Evolutionary conservation across 2,888 invertebrate genomes (phyloP).

Genomic region (Malachius bipustulatus): DNA sequence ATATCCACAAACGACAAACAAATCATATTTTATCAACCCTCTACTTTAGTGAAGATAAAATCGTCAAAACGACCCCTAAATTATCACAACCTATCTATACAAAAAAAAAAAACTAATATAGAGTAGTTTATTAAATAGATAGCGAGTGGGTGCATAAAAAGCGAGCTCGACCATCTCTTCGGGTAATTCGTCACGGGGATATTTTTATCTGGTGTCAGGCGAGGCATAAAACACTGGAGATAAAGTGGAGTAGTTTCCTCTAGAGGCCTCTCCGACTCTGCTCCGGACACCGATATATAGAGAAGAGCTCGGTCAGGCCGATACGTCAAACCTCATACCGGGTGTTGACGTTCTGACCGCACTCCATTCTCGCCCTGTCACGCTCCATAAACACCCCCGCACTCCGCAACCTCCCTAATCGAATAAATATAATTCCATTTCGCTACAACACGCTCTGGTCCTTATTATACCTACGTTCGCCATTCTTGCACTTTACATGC

Average conservation of each 20-base stretch:
- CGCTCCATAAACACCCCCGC: background rate
- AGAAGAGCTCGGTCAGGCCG: constrained; percentile 17
- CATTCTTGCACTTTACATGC: too few relatives aligned
- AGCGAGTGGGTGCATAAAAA: constrained; percentile 31
- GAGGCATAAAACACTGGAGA: constrained; percentile 38
- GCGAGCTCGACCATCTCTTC: constrained; percentile 29
- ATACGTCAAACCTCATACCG: constrained; percentile 10
- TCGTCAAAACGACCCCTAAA: background rate
- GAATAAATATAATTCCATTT: background rate
- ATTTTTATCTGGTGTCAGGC: constrained; percentile 40
- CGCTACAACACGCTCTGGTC: background rate
- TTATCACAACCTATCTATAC: background rate
- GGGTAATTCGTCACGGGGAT: constrained; percentile 37
- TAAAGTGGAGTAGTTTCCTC: constrained; percentile 37
- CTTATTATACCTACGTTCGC: too few relatives aligned
- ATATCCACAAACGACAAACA: too few relatives aligned
- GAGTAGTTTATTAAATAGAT: constrained; percentile 35
- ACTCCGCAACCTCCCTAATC: too few relatives aligned
- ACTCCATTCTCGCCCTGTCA: constrained; percentile 2
- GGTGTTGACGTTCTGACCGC: constrained; percentile 1
- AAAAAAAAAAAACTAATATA: constrained; percentile 30
- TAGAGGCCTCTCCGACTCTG: constrained; percentile 31
- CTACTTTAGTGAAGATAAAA: too few relatives aligned
- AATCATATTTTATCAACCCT: too few relatives aligned
- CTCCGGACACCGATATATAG: constrained; percentile 31